These are phyloP conservation scores for Micronisus gabar DNA, from an alignment of 2,113 vertebrate species.

Conservation along the genomic window DNA sequence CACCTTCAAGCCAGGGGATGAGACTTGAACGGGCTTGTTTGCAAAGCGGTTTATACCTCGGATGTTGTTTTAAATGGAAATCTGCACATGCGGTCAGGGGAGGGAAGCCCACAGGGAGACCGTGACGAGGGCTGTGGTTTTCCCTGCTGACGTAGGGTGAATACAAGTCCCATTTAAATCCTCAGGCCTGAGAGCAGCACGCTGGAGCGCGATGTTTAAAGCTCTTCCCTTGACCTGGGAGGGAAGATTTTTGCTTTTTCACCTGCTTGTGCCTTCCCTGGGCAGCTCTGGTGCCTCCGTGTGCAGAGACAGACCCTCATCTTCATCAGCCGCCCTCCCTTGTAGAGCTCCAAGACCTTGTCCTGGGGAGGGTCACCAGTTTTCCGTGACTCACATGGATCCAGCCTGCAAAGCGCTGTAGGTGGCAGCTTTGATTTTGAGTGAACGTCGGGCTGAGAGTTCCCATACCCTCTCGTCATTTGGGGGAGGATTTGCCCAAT, in stretches of 20 bases:
- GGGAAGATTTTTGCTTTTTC: not conserved
- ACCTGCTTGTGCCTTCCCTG: not conserved
- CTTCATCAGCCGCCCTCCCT: not conserved
- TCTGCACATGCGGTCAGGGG: fast-evolving
- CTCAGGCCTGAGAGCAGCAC: fast-evolving
- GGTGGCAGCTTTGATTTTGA: not conserved
- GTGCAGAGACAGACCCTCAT: not conserved
- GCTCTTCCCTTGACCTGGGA: not conserved
- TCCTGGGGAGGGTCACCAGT: not conserved
- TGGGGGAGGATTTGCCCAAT: too few species aligned
- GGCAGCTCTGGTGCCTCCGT: too few species aligned
- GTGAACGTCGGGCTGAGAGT: not conserved
- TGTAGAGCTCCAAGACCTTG: not conserved
- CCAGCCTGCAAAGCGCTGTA: not conserved
- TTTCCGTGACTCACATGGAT: not conserved
- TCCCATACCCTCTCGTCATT: fast-evolving
- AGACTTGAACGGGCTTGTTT: not conserved
- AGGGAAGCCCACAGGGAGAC: not conserved
- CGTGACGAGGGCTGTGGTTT: not conserved
- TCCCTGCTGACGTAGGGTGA: fast-evolving
- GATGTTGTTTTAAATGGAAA: not conserved
- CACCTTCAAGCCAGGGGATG: fast-evolving
- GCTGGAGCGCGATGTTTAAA: fast-evolving
- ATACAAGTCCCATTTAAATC: not conserved
- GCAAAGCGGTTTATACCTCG: not conserved